Percentiles rank a stretch among this genome's conserved stretches.
Conservation (phyloP, 2,797 vertebrate genomes). For the Dipus sagitta region DNA sequence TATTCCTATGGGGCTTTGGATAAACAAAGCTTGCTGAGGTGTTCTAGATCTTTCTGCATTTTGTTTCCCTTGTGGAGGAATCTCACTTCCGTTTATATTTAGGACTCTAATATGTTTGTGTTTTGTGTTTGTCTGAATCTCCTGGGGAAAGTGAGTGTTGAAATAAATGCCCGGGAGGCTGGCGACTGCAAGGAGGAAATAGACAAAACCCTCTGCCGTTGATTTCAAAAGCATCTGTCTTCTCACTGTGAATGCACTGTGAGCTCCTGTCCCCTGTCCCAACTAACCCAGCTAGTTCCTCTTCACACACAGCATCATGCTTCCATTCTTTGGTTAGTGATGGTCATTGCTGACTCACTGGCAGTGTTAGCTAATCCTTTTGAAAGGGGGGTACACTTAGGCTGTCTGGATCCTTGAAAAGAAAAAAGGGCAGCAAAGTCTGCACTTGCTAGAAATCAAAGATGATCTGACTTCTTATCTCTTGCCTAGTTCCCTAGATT, state of each 20-base stretch:
- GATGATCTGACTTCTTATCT: too few relatives aligned
- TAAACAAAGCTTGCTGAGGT: neutral
- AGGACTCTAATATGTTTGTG: neutral
- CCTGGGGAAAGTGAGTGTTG: neutral
- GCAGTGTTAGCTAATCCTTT: neutral
- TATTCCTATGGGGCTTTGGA: neutral
- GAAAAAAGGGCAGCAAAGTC: too few relatives aligned
- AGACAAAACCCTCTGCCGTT: neutral
- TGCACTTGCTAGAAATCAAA: too few relatives aligned
- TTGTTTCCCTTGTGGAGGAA: neutral
- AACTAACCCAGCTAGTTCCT: neutral
- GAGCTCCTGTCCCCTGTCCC: neutral
- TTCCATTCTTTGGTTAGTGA: neutral
- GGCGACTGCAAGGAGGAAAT: neutral
- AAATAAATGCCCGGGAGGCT: neutral
- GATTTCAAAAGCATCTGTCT: neutral
- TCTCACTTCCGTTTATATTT: neutral
- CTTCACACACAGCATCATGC: neutral
- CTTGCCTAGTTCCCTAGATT: too few relatives aligned
- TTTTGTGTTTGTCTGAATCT: conserved; percentile 21
- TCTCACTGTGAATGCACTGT: neutral
- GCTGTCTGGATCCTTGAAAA: too few relatives aligned
- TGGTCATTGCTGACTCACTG: neutral
- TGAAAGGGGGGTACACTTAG: too few relatives aligned
- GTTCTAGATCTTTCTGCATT: neutral